Conservation (phyloP, 2,113 vertebrate genomes). For the Promerops cafer region DNA sequence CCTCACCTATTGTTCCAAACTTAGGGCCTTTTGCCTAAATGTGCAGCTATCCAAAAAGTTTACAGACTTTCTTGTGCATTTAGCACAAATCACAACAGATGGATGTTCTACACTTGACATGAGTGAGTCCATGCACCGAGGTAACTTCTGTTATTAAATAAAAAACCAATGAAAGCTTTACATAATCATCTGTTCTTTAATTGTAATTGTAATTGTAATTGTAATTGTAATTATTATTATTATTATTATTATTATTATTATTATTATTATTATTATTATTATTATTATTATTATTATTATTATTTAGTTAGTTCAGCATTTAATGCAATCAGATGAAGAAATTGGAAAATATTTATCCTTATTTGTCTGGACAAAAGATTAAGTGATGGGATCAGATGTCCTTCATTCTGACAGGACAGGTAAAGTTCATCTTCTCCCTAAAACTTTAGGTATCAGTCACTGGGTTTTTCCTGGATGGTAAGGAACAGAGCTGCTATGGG, state of each 20-base stretch:
- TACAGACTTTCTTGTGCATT: background rate
- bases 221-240: too few relatives aligned
- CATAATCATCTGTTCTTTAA: background rate
- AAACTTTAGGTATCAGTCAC: background rate
- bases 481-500: background rate
- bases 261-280: background rate
- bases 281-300: background rate
- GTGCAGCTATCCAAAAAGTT: background rate
- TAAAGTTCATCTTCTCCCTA: background rate
- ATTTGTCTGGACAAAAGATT: background rate
- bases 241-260: background rate
- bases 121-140: fast-evolving
- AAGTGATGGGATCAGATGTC: background rate
- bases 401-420: background rate
- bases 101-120: background rate
- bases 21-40: background rate
- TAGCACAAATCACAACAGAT: background rate
- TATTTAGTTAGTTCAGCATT: background rate
- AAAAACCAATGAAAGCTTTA: background rate
- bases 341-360: background rate
- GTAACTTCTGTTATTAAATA: background rate
- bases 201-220: too few relatives aligned
- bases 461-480: background rate
- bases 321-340: background rate
- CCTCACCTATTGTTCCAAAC: fast-evolving